Conservation (phyloP, 2,113 vertebrate genomes). For the Puma concolor region DNA sequence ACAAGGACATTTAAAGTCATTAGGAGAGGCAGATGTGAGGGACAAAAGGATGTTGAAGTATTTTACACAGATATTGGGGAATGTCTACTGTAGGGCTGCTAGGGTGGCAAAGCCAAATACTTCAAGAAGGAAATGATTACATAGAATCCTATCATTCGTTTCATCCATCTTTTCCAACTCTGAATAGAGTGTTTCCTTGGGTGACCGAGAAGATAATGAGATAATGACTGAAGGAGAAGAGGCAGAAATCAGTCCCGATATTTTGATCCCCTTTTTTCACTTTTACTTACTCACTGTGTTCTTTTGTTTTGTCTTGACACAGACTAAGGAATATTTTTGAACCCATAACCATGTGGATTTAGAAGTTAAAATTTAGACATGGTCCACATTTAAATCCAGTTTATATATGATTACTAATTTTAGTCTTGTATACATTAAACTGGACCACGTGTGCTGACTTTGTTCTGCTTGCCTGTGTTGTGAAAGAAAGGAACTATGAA, state of each 20-base stretch:
- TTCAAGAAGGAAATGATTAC: not conserved
- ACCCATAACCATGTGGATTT: not conserved
- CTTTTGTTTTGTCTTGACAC: constrained; percentile 20
- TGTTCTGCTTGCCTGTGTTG: not conserved
- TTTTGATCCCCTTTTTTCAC: not conserved
- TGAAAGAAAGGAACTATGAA: not conserved
- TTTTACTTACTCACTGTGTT: not conserved
- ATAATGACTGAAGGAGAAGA: not conserved
- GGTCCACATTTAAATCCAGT: constrained; percentile 10
- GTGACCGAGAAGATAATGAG: not conserved
- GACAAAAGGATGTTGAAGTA: not conserved
- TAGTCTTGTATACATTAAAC: not conserved
- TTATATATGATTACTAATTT: not conserved
- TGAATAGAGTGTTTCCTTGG: not conserved
- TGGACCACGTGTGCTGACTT: not conserved
- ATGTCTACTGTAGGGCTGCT: not conserved
- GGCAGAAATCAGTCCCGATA: not conserved
- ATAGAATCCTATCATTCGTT: not conserved
- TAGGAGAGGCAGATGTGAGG: not conserved
- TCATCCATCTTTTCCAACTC: not conserved
- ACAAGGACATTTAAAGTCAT: not conserved
- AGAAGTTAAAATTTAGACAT: constrained; percentile 18
- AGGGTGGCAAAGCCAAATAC: not conserved
- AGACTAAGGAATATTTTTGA: not conserved
- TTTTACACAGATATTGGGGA: not conserved